Evolutionary conservation across 1,140 invertebrate species (phyloP), one percentile per base, ranked within the genome.

Genomic region (Propsilocerus akamusi): DNA sequence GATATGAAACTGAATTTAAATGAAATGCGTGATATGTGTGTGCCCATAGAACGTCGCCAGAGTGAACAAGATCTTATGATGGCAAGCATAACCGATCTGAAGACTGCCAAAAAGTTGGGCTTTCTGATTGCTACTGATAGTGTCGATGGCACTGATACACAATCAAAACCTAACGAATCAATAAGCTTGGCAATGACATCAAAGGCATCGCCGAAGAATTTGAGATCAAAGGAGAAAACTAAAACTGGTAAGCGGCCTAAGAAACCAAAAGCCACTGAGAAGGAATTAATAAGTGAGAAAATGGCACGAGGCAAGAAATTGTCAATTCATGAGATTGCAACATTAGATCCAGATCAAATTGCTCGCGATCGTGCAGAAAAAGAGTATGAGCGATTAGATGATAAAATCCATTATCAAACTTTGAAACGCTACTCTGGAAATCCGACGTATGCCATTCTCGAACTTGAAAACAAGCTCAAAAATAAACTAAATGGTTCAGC

Each of bases 1-100:
- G 65, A 70, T 17, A 61, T 75, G 52, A 66, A 62, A 48, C 57
- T 79, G 49, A 72, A 73, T 56, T 60, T 61, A 34, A 50, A 58
- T 26, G 61, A 65, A 47, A 57, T 65, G 14, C 30, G 49, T 52
- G 10, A 63, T 53, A 8, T 53, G 56, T 23, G 47, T 58, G 3
- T 55, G 51, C 2, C 26, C 17, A 28, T 56, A 22, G 62, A 63
- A 54, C 55, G 59, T 58, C 24, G 51, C 61, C 6, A 56, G 59
- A 49, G 58, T 54, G 46, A 53, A 53, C 30, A 60, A 59, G 26
- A 60, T 58, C 52, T 60, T 61, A 41, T 41, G 34, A 41, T 41
- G 34, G 12, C 34, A 5, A 41, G 14, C 30, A 59, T 64, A 32
- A 61, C 62, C 22, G 61, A 63, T 17, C 41, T 58, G 25, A 61